phyloP scores from a whole-genome alignment of 2,797 vertebrate genomes.

The Acanthis flammea region DNA sequence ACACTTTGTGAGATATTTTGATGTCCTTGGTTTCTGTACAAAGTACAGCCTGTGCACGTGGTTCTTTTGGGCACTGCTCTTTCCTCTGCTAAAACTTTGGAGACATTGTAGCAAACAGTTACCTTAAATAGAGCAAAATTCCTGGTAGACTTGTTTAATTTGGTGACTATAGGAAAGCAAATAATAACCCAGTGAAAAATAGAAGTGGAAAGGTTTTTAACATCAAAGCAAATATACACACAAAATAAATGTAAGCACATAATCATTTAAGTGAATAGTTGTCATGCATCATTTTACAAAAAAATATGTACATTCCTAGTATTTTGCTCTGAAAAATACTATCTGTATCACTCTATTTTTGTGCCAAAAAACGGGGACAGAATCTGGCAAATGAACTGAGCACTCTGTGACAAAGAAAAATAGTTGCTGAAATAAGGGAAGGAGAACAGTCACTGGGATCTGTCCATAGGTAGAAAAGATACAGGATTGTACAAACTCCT shows the following conservation, averaged over 20 bases:
- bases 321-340: background rate
- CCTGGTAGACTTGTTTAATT: background rate
- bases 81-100: background rate
- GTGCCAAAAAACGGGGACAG: background rate
- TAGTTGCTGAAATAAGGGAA: background rate
- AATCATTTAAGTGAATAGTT: background rate
- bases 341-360: background rate
- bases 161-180: background rate
- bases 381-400: background rate
- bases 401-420: background rate
- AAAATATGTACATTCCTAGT: background rate
- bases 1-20: background rate
- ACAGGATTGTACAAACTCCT: background rate
- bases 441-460: background rate
- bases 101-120: background rate
- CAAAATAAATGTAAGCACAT: background rate
- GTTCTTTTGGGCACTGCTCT: background rate
- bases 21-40: background rate
- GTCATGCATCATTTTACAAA: background rate
- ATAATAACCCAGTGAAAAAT: background rate
- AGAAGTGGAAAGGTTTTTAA: background rate
- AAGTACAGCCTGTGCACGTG: accelerated
- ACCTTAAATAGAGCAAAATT: background rate
- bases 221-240: background rate
- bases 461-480: background rate